These are phyloP conservation scores for Teleogryllus oceanicus DNA, from an alignment of 2,888 invertebrate species.

Conservation along the genomic window DNA sequence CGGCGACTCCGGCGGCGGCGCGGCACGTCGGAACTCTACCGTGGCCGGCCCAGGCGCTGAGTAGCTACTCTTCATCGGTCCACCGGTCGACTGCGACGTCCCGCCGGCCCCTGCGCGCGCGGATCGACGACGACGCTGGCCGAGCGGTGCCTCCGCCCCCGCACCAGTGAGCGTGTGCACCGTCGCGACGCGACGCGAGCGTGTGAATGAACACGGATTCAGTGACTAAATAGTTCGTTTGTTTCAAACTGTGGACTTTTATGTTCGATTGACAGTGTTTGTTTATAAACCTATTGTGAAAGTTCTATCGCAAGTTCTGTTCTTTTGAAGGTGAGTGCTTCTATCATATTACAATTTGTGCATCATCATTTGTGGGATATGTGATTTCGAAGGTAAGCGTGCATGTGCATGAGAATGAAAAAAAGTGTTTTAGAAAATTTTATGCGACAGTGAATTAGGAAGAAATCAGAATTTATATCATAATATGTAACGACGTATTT, in stretches of 20 bases:
- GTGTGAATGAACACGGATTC: neutral
- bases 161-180: neutral
- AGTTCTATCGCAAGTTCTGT: neutral
- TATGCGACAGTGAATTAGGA: no score
- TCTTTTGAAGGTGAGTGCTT: neutral
- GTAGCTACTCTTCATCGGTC: no score
- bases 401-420: neutral
- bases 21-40: no score
- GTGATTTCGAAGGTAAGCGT: neutral
- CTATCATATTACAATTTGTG: neutral
- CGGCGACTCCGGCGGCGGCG: no score
- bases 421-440: no score
- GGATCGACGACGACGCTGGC: no score
- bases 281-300: conserved; percentile 6
- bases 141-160: neutral
- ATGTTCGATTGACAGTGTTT: neutral
- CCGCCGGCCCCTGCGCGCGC: no score
- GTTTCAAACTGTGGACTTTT: neutral
- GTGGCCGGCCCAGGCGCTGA: no score
- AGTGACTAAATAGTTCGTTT: neutral
- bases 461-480: no score
- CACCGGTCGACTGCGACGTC: no score
- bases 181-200: no score
- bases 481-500: no score
- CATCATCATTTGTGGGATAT: neutral